Conservation (phyloP, 2,888 invertebrate genomes). For the Entomobrya proxima region DNA sequence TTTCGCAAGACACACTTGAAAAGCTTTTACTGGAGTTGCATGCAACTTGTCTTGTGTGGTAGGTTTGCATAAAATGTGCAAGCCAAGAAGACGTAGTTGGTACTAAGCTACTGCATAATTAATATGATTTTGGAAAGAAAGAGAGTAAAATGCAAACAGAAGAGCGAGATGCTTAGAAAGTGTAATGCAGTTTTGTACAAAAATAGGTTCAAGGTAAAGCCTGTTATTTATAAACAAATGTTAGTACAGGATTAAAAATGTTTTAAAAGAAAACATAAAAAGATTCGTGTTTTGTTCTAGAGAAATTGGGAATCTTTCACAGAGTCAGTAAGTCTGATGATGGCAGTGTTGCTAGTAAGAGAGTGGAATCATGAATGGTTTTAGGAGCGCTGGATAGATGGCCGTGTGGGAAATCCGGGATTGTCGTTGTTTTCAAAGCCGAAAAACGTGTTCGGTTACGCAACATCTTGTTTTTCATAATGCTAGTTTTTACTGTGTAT, state of each 20-base stretch:
- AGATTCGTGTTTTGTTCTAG: too few relatives aligned
- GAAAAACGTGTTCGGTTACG: too few relatives aligned
- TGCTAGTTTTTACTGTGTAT: too few relatives aligned
- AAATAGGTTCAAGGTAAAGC: slow-evolving; percentile 50
- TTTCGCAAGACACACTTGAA: too few relatives aligned
- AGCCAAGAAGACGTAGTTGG: slow-evolving; percentile 28
- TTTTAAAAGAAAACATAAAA: neutral
- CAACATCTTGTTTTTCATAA: neutral
- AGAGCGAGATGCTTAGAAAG: slow-evolving; percentile 8
- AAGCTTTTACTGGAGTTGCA: too few relatives aligned
- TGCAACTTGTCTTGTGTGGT: neutral
- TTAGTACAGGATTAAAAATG: neutral
- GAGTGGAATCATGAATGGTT: neutral
- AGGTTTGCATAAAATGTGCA: neutral
- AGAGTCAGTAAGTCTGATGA: too few relatives aligned
- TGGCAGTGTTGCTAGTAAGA: too few relatives aligned
- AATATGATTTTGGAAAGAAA: slow-evolving; percentile 47
- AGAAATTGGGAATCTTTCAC: too few relatives aligned
- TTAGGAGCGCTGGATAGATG: neutral
- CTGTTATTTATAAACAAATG: neutral
- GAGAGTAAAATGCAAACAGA: slow-evolving; percentile 36
- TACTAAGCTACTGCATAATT: slow-evolving; percentile 61
- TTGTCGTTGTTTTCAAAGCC: too few relatives aligned
- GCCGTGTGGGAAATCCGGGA: neutral
- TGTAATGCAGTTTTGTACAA: neutral